Conservation (phyloP, 2,888 invertebrate genomes). For the Tenthredo amoena region DNA sequence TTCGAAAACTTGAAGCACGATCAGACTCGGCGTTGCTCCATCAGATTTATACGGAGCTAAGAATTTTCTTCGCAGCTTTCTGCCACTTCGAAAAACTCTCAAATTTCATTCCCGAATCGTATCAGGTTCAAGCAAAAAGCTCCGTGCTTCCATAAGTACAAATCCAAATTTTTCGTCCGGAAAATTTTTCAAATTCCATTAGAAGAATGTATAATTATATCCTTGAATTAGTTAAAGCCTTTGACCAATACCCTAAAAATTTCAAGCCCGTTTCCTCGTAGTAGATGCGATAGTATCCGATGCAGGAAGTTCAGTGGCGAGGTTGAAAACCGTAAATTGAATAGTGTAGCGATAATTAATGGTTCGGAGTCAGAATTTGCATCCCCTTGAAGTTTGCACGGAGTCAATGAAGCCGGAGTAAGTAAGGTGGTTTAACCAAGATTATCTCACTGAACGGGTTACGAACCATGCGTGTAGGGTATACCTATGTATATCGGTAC, state of each 20-base stretch:
- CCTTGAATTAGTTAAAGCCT: background rate
- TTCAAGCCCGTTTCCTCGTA: background rate
- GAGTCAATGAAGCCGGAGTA: background rate
- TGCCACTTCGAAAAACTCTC: background rate
- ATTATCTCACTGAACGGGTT: constrained; percentile 8
- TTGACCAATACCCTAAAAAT: background rate
- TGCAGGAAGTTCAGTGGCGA: background rate
- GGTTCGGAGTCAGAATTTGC: background rate
- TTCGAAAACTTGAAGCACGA: background rate
- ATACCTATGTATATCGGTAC: background rate
- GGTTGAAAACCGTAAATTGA: background rate
- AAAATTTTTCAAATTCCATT: background rate
- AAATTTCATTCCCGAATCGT: background rate
- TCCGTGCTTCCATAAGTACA: background rate
- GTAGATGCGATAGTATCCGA: background rate
- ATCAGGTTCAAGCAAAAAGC: background rate
- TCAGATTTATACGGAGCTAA: background rate
- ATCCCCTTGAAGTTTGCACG: background rate
- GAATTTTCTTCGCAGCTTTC: background rate
- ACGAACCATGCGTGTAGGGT: background rate
- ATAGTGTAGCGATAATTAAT: background rate
- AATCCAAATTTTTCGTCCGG: no score
- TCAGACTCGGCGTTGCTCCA: background rate
- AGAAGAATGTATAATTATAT: background rate
- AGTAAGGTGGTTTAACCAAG: background rate